Conservation (phyloP, 2,113 vertebrate genomes). For the Burhinus bistriatus region DNA sequence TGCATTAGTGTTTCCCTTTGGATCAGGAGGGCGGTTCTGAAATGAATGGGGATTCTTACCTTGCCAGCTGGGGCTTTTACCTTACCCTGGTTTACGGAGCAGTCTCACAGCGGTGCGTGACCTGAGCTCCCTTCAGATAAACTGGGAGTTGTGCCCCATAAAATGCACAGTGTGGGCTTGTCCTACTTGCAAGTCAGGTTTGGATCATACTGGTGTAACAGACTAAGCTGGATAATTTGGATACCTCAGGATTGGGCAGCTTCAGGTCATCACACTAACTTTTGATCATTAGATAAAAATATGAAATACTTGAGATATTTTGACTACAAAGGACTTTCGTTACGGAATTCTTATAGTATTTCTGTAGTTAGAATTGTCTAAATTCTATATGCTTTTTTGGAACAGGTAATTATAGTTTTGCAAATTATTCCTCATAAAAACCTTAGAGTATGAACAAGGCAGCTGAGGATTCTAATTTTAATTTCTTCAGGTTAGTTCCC, state of each 20-base stretch:
- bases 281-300: neutral
- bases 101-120: neutral
- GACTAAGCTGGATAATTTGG: neutral
- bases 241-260: neutral
- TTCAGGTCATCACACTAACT: neutral
- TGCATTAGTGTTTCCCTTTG: neutral
- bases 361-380: neutral
- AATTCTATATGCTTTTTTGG: neutral
- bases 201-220: neutral
- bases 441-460: neutral
- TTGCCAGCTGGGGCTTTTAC: neutral
- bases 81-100: accelerated
- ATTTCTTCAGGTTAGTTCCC: neutral
- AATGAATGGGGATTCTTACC: neutral
- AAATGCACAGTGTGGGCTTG: neutral
- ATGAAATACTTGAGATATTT: neutral
- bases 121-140: accelerated
- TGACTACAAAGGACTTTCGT: neutral
- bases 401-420: neutral
- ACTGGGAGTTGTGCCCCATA: neutral
- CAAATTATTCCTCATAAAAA: neutral
- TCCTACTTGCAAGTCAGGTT: neutral
- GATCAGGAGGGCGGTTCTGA: neutral
- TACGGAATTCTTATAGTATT: neutral
- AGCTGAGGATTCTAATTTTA: neutral